Percentiles rank a stretch among this genome's conserved stretches.
Evolutionary conservation across 2,888 invertebrate genomes (phyloP).

Genomic region (Agriopis leucophaearia): DNA sequence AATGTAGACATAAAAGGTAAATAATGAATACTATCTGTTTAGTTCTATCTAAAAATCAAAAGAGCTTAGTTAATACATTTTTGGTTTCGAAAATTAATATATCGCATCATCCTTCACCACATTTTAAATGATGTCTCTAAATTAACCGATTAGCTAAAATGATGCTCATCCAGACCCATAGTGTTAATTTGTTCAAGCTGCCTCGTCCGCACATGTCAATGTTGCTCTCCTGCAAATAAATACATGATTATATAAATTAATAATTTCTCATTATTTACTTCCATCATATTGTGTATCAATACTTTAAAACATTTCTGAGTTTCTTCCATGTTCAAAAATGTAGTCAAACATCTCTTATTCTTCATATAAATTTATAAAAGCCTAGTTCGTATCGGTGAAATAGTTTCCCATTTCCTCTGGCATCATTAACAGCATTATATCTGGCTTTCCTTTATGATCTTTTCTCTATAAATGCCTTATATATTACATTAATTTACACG

Average conservation of each 20-base stretch:
- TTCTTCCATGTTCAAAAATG: not conserved
- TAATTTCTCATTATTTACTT: not conserved
- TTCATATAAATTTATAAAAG: not conserved
- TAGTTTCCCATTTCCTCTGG: not conserved
- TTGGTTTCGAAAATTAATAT: conserved; percentile 31
- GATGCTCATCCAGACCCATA: conserved; percentile 58
- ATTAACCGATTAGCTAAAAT: conserved; percentile 47
- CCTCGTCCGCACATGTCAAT: conserved; percentile 89
- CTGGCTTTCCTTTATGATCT: no score
- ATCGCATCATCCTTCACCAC: conserved; percentile 19
- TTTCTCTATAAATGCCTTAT: no score
- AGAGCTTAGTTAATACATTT: conserved; percentile 24
- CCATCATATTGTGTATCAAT: not conserved
- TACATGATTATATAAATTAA: not conserved
- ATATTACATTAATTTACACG: no score
- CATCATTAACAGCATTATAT: no score
- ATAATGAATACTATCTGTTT: conserved; percentile 21
- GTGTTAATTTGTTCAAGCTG: conserved; percentile 56
- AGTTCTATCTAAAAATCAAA: conserved; percentile 36
- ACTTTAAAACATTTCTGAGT: not conserved
- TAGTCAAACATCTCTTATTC: not conserved
- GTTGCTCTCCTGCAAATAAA: conserved; percentile 86
- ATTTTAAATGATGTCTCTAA: conserved; percentile 11
- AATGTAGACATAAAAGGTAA: conserved; percentile 27
- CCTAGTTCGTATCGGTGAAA: not conserved